A percentile compares a stretch with the other conserved stretches of the same genome.
Evolutionary conservation across 64 coral and sea anemone genomes (phyloP).

Genomic region (Actinia equina): DNA sequence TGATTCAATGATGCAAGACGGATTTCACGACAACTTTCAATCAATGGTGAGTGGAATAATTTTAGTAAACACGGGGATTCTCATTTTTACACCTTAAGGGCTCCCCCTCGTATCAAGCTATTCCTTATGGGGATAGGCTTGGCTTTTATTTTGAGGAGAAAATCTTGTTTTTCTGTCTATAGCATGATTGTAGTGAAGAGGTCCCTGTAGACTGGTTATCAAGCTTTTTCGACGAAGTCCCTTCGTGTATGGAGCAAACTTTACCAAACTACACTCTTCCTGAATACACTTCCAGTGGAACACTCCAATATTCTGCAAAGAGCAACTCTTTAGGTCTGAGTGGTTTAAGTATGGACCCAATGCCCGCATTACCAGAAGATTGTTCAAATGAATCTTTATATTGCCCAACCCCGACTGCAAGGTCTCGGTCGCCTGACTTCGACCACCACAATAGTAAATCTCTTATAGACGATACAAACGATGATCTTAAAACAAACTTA

Average conservation of each 20-base stretch:
- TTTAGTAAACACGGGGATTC: slow-evolving; percentile 16
- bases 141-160: slow-evolving; percentile 10
- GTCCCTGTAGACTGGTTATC: slow-evolving; percentile 94
- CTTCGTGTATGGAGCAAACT: slow-evolving; percentile 60
- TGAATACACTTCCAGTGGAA: slow-evolving; percentile 70
- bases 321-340: slow-evolving; percentile 70
- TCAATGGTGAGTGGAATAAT: slow-evolving; percentile 64
- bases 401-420: slow-evolving; percentile 69
- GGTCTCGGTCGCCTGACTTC: slow-evolving; percentile 53
- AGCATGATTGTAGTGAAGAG: slow-evolving; percentile 55
- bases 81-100: background rate
- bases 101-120: slow-evolving; percentile 3
- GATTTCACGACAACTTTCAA: slow-evolving; percentile 85
- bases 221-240: slow-evolving; percentile 88
- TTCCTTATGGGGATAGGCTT: slow-evolving; percentile 1
- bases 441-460: slow-evolving; percentile 30
- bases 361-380: slow-evolving; percentile 80
- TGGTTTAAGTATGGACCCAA: slow-evolving; percentile 77
- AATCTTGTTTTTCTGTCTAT: slow-evolving; percentile 13
- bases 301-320: slow-evolving; percentile 51
- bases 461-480: slow-evolving; percentile 21
- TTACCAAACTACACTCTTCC: slow-evolving; percentile 56
- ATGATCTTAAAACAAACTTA: slow-evolving; percentile 23
- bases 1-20: slow-evolving; percentile 85
- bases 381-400: slow-evolving; percentile 93